Percentiles rank a stretch among this genome's conserved stretches.
phyloP scores from a whole-genome alignment of 2,888 invertebrate genomes.

The Cremastobaeus sp. region DNA sequence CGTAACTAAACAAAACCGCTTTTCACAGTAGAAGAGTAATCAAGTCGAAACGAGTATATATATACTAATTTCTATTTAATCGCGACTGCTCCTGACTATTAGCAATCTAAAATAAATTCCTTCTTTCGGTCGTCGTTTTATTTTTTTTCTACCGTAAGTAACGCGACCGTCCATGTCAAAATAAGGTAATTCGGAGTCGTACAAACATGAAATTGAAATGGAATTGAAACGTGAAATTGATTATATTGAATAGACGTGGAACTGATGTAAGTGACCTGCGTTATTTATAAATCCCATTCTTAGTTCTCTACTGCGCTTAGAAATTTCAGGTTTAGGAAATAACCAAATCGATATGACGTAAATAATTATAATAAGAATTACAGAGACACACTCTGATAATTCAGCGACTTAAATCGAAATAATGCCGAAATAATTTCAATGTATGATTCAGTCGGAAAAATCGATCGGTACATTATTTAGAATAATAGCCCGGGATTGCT shows the following conservation, averaged over 20 bases:
- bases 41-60: background rate
- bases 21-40: too few relatives aligned
- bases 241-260: conserved; percentile 48
- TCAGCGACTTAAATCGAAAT: too few relatives aligned
- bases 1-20: too few relatives aligned
- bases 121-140: conserved; percentile 5
- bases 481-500: too few relatives aligned
- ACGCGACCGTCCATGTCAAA: conserved; percentile 41
- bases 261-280: conserved; percentile 37
- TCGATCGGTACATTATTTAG: too few relatives aligned
- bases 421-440: too few relatives aligned
- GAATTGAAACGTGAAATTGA: conserved; percentile 57
- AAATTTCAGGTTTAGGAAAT: too few relatives aligned
- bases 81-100: background rate
- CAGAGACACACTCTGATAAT: too few relatives aligned
- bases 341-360: too few relatives aligned
- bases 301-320: conserved; percentile 3
- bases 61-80: background rate
- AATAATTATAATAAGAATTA: too few relatives aligned
- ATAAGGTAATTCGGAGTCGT: conserved; percentile 54
- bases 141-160: conserved; percentile 12
- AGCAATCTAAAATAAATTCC: background rate
- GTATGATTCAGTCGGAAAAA: too few relatives aligned
- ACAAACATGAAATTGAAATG: conserved; percentile 56
- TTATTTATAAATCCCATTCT: conserved; percentile 26